These are phyloP conservation scores for Eulithis testata DNA, from an alignment of 2,888 invertebrate genomes.

Conservation along the genomic window DNA sequence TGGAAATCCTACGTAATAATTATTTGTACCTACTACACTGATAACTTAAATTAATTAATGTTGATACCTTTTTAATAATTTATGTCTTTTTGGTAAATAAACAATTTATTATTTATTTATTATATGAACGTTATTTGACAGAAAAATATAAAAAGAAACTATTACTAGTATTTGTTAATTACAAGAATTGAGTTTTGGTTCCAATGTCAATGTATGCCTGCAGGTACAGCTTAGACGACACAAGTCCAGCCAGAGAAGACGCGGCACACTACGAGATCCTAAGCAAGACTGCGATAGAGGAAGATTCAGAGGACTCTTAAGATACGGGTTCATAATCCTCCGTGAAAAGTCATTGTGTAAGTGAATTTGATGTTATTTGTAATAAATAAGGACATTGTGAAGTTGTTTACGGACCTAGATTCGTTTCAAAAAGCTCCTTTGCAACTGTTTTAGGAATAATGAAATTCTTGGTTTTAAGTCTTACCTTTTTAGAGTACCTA, in stretches of 20 bases:
- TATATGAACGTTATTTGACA: too few species aligned
- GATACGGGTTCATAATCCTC: not conserved
- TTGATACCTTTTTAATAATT: too few species aligned
- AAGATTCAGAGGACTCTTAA: conserved; percentile 19
- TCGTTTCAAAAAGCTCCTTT: not conserved
- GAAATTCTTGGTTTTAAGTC: too few species aligned
- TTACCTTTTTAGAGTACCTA: too few species aligned
- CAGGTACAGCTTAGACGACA: conserved; percentile 86
- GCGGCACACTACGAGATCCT: conserved; percentile 85
- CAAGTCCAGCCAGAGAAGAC: conserved; percentile 83
- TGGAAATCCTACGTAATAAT: too few species aligned
- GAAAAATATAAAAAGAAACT: too few species aligned
- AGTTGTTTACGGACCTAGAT: not conserved
- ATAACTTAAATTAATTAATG: too few species aligned
- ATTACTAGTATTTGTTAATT: too few species aligned
- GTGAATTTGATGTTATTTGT: conserved; percentile 34
- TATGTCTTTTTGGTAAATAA: too few species aligned
- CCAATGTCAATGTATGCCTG: conserved; percentile 6
- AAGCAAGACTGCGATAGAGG: conserved; percentile 70
- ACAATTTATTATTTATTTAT: too few species aligned
- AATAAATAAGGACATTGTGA: conserved; percentile 3
- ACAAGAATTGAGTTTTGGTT: too few species aligned
- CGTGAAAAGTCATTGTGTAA: conserved; percentile 28
- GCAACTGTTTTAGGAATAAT: not conserved
- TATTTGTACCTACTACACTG: too few species aligned